Evolutionary conservation across 2,113 vertebrate genomes (phyloP).

Genomic region (Plestiodon gilberti): DNA sequence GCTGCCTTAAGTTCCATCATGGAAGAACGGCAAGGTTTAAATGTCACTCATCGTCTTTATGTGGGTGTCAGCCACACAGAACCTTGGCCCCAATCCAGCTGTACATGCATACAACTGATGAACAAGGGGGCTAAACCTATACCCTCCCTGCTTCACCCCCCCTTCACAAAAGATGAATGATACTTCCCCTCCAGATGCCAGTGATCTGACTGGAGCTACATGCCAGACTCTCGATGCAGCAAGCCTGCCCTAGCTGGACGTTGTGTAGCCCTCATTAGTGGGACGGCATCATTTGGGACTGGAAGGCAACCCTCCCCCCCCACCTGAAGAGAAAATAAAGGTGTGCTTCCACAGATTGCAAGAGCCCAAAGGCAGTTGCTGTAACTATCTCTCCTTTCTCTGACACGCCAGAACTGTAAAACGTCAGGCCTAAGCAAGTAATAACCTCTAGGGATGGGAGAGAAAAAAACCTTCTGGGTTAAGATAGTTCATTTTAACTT

Average conservation of each 20-base stretch:
- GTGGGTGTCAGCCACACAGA: not conserved
- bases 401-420: conserved; percentile 38
- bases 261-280: not conserved
- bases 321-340: not conserved
- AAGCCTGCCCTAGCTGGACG: not conserved
- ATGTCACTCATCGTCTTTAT: too few relatives aligned
- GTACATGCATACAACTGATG: too few relatives aligned
- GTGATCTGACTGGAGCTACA: too few relatives aligned
- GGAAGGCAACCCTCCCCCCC: not conserved
- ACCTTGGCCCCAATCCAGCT: not conserved
- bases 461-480: conserved; percentile 18
- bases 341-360: not conserved
- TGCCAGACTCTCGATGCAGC: too few relatives aligned
- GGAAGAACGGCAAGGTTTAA: too few relatives aligned
- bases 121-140: not conserved
- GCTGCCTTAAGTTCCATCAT: too few relatives aligned
- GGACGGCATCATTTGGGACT: not conserved
- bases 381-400: not conserved
- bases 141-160: not conserved
- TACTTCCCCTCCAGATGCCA: too few relatives aligned
- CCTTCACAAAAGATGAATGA: too few relatives aligned
- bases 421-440: conserved; percentile 40
- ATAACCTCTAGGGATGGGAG: not conserved
- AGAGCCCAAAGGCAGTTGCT: not conserved
- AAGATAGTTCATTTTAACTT: conserved; percentile 39